phyloP scores from a whole-genome alignment of 2,888 invertebrate species.

The Cantharis rustica region DNA sequence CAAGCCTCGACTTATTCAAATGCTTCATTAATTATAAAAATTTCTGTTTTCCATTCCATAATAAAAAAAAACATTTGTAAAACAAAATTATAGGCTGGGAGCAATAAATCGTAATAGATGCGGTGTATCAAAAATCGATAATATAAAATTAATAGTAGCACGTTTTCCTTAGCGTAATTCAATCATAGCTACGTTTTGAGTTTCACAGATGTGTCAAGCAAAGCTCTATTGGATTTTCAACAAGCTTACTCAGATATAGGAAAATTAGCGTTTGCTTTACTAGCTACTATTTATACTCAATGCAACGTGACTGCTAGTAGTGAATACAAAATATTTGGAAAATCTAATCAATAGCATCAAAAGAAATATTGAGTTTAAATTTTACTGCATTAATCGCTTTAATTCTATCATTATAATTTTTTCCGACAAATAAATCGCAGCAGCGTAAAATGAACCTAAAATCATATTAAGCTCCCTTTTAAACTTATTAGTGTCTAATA shows the following conservation, averaged over 20 bases:
- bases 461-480: background rate
- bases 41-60: background rate
- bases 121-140: background rate
- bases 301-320: background rate
- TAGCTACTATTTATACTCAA: background rate
- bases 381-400: background rate
- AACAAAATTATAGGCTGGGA: background rate
- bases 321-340: background rate
- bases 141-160: background rate
- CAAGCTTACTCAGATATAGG: background rate
- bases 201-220: background rate
- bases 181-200: background rate
- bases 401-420: background rate
- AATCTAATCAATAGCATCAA: background rate
- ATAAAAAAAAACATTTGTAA: background rate
- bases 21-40: background rate
- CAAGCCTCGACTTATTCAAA: background rate
- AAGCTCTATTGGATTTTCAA: background rate
- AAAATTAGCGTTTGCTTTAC: background rate
- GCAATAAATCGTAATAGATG: background rate
- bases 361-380: background rate
- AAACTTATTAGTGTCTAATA: background rate
- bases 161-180: background rate
- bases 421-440: background rate
- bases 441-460: background rate